A percentile compares a stretch with the other conserved stretches of the same genome.
Evolutionary conservation across 2,797 vertebrate genomes (phyloP).

Genomic region (Scleropages formosus): DNA sequence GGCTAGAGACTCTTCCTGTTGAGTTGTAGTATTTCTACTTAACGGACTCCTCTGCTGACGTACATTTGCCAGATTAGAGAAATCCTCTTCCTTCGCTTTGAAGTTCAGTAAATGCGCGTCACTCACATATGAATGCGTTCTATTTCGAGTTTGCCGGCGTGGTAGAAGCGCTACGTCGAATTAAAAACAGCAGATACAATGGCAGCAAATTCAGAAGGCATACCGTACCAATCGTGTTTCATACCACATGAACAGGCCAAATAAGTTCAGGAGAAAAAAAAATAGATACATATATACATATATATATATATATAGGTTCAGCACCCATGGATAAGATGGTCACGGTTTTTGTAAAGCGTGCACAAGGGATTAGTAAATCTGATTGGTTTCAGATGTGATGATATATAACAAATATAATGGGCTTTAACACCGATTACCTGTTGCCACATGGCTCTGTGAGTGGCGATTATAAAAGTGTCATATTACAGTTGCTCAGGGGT

Average conservation of each 20-base stretch:
- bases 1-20: not conserved
- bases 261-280: conserved; percentile 50
- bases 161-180: not conserved
- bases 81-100: not conserved
- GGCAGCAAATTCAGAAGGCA: conserved; percentile 42
- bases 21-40: not conserved
- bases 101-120: conserved; percentile 10
- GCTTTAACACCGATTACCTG: not conserved
- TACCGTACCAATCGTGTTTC: conserved; percentile 54
- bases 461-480: conserved; percentile 3
- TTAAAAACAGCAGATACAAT: not conserved
- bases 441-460: conserved; percentile 24
- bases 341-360: conserved; percentile 49
- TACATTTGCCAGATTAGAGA: not conserved
- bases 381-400: conserved; percentile 54
- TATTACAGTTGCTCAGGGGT: conserved; percentile 9
- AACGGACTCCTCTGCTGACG: not conserved
- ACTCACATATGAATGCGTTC: not conserved
- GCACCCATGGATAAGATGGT: conserved; percentile 35
- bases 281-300: not conserved
- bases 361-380: conserved; percentile 52
- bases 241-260: conserved; percentile 50
- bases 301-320: conserved; percentile 42
- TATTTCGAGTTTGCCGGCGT: not conserved
- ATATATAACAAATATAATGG: conserved; percentile 40